Evolutionary conservation across 2,797 vertebrate species (phyloP).

Genomic region (Propithecus perrieri): DNA sequence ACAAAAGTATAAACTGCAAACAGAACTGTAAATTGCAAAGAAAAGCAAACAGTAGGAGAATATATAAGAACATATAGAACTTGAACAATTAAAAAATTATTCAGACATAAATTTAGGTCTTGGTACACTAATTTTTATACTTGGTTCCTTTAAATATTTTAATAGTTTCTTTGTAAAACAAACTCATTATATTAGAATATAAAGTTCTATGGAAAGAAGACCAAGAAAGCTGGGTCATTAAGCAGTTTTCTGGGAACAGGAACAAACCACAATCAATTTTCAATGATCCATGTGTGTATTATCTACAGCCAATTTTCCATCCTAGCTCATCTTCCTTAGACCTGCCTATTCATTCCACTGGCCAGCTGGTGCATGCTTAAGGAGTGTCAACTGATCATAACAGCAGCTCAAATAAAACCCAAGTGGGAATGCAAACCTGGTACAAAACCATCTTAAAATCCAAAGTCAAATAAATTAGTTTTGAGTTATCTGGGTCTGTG

Average conservation of each 20-base stretch:
- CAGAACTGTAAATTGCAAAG: not conserved
- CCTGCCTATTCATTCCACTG: conserved; percentile 12
- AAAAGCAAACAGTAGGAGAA: not conserved
- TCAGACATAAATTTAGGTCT: not conserved
- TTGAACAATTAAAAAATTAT: not conserved
- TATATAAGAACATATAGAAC: not conserved
- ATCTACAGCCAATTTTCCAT: not conserved
- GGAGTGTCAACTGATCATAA: conserved; percentile 47
- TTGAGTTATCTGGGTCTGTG: conserved; percentile 43
- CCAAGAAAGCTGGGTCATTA: not conserved
- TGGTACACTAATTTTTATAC: not conserved
- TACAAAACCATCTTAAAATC: conserved; percentile 50
- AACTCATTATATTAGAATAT: not conserved
- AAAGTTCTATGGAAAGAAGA: not conserved
- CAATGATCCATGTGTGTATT: not conserved
- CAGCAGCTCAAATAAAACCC: conserved; percentile 53
- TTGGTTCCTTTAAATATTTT: not conserved
- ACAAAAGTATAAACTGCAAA: not conserved
- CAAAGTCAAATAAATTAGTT: conserved; percentile 52
- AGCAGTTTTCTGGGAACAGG: conserved; percentile 35
- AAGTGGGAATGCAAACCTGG: conserved; percentile 41
- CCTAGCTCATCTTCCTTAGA: not conserved
- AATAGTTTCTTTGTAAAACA: conserved; percentile 25
- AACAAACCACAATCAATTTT: conserved; percentile 30
- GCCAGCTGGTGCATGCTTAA: conserved; percentile 58